Evolutionary conservation across 1,140 invertebrate genomes (phyloP).

Genomic region (Coptotermes formosanus): DNA sequence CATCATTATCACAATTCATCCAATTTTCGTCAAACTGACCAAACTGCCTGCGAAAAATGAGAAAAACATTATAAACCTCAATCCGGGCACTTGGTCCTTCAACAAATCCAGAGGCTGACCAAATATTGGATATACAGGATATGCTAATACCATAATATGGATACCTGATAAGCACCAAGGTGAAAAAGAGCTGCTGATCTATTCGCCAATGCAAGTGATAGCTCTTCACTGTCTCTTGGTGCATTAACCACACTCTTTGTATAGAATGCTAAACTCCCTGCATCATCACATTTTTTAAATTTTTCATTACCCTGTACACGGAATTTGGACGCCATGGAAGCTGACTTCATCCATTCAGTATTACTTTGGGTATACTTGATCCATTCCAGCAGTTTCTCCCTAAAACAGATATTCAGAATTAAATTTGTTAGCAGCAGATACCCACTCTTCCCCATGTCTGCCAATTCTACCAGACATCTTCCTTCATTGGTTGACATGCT

Average conservation of each 20-base stretch:
- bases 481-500: too few relatives aligned
- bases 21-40: background rate
- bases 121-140: slow-evolving; percentile 24
- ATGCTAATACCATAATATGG: slow-evolving; percentile 9
- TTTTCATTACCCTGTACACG: slow-evolving; percentile 14
- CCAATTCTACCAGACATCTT: too few relatives aligned
- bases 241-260: slow-evolving; percentile 47
- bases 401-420: background rate
- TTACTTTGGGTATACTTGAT: background rate
- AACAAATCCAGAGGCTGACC: slow-evolving; percentile 14
- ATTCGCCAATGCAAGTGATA: slow-evolving; percentile 48
- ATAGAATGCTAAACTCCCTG: slow-evolving; percentile 44
- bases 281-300: background rate
- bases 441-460: too few relatives aligned
- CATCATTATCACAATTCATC: background rate
- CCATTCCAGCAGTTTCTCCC: slow-evolving; percentile 27
- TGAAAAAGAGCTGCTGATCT: slow-evolving; percentile 50
- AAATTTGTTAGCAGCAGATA: too few relatives aligned
- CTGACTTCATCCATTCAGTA: background rate
- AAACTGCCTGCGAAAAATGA: too few relatives aligned
- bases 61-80: too few relatives aligned
- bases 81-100: background rate
- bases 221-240: slow-evolving; percentile 42
- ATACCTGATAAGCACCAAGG: slow-evolving; percentile 44
- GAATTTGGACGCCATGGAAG: background rate